Evolutionary conservation across 1,140 invertebrate species (phyloP).

Genomic region (Hylyphantes graminicola): DNA sequence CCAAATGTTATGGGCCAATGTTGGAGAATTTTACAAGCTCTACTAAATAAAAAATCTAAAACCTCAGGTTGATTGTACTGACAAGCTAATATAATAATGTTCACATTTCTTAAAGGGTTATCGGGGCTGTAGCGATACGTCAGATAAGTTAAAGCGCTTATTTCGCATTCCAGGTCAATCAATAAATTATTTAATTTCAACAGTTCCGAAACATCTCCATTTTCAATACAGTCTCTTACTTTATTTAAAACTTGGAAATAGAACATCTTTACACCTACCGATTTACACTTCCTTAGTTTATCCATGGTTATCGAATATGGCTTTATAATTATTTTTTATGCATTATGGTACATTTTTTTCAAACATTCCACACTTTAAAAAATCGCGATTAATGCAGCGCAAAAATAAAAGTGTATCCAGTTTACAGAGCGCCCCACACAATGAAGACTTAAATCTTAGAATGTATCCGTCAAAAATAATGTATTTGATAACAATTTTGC

Average conservation of each 20-base stretch:
- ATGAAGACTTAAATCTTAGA: no score
- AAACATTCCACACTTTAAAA: no score
- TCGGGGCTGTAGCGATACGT: neutral
- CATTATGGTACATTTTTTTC: no score
- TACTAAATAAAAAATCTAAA: conserved; percentile 1
- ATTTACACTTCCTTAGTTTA: neutral
- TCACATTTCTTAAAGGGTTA: neutral
- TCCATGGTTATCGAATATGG: no score
- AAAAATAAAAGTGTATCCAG: no score
- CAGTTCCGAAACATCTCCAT: neutral
- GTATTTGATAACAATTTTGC: no score
- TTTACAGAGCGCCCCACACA: no score
- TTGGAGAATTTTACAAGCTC: neutral
- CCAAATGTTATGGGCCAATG: neutral
- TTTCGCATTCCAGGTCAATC: neutral
- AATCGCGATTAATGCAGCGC: no score
- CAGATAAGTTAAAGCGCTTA: neutral
- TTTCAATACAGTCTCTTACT: neutral
- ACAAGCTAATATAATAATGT: conserved; percentile 22
- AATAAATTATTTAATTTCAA: neutral
- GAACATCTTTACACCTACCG: conserved; percentile 2
- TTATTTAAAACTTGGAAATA: conserved; percentile 7
- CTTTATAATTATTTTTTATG: no score
- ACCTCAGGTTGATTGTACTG: neutral
- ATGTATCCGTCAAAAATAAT: no score